Base-by-base conservation (phyloP, 2,888 invertebrate species). In the Spisula subtruncata region DNA sequence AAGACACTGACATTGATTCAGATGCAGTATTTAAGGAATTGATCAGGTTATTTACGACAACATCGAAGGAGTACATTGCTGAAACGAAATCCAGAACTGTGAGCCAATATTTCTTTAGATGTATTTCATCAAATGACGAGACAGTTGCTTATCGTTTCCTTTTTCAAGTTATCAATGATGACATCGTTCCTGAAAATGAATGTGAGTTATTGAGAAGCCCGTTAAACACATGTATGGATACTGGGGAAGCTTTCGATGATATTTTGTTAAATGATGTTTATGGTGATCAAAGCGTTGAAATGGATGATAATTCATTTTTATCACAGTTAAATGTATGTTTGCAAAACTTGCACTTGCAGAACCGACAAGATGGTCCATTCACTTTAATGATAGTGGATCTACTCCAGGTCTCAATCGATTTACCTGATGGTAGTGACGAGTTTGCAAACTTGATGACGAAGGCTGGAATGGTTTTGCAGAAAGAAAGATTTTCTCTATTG, bases 41-140 rank as follows among this genome's bases (percentile, higher is more conserved):
- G 14, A 14, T 41, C 18, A 14, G 5, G 14, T 20, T 83, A 16
- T 51, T 83, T 35, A 0, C 79, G 18, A 2, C 14, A 25, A 16
- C 56, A 16, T n/a, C 32, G 1, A 35, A 54, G n/a, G 32, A 32
- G 6, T 32, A 18, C 14, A n/a, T 32, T 12, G 20, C 54, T 16
- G n/a, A 20, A 29, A 32, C 41, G 25, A 60, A 80, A 41, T 82
- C 86, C 75, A 83, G 90, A 75, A 71, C 85, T 12, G 16, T 90
- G 12, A 54, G 86, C n/a, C 81, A 79, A 46, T 91, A 86, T 48
- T 87, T 90, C 20, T 75, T 88, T 4, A 85, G 90, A 16, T 91
- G 91, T 18, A 25, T 91, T 10, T 80, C 71, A 0, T 66, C 86
- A 60, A 56, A 92, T 81, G 83, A 88, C 35, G 79, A 87, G 20